Evolutionary conservation across 2,113 vertebrate genomes (phyloP).

Genomic region (Nothocercus julius): DNA sequence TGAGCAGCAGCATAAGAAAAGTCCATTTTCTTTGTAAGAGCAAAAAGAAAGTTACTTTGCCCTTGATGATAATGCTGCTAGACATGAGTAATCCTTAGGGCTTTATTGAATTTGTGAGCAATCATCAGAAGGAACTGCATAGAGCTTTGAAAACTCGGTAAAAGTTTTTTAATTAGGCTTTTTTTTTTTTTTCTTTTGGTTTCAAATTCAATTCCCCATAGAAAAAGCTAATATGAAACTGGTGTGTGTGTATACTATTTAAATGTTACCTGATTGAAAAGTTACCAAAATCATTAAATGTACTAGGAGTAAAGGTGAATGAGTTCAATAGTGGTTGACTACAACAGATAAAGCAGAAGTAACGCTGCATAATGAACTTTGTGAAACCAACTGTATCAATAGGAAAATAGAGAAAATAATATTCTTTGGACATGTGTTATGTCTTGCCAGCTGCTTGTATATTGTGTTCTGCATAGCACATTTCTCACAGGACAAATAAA

Average conservation of each 20-base stretch:
- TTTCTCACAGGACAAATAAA: background rate
- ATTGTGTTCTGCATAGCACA: background rate
- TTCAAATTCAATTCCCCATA: background rate
- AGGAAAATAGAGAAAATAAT: background rate
- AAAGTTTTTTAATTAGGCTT: conserved; percentile 12
- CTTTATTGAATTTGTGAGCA: conserved; percentile 41
- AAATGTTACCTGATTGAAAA: background rate
- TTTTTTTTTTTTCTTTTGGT: background rate
- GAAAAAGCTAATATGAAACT: background rate
- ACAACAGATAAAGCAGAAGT: background rate
- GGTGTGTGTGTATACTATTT: background rate
- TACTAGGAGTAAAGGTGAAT: background rate
- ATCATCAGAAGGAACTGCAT: background rate
- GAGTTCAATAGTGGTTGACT: background rate
- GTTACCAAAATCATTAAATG: background rate
- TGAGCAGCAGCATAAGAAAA: conserved; percentile 43
- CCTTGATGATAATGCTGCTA: background rate
- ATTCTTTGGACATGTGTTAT: background rate
- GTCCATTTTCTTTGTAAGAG: conserved; percentile 23
- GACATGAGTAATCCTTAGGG: conserved; percentile 12
- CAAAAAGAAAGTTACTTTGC: conserved; percentile 31
- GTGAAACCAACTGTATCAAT: background rate
- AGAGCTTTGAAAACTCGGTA: conserved; percentile 1
- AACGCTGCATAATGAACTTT: background rate
- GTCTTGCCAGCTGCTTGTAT: background rate